Conservation (phyloP, 2,113 vertebrate species). For the Neolamprologus variostigma region DNA sequence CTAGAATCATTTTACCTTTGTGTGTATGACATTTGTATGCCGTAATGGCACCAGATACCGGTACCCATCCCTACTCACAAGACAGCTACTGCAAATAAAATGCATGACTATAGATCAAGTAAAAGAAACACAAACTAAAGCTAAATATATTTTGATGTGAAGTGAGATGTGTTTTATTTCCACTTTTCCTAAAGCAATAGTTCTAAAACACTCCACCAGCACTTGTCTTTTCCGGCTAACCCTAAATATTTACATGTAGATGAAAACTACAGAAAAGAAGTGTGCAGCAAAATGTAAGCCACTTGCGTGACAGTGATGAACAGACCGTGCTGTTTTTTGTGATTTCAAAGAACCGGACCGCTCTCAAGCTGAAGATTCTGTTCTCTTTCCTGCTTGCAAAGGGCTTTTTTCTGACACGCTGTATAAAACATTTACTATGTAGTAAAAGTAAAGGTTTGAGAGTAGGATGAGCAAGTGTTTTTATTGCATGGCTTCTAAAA, state of each 20-base stretch:
- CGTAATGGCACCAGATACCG: too few relatives aligned
- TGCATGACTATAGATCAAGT: neutral
- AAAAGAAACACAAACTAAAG: neutral
- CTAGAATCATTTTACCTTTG: too few relatives aligned
- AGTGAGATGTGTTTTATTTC: neutral
- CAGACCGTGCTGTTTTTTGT: accelerated
- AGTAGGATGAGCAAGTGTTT: neutral
- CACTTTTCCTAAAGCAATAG: neutral
- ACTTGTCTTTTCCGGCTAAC: accelerated
- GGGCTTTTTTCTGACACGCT: neutral
- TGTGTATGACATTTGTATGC: too few relatives aligned
- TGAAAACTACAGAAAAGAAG: neutral
- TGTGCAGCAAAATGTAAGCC: neutral
- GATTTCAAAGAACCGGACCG: neutral
- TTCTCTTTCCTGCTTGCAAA: neutral
- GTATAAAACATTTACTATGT: neutral
- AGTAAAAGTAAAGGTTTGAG: neutral
- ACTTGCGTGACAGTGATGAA: neutral
- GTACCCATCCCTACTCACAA: neutral
- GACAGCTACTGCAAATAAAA: neutral
- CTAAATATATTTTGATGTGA: neutral
- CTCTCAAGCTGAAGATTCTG: neutral
- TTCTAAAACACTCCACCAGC: neutral
- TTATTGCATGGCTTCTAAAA: neutral
- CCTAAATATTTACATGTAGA: neutral